Evolutionary conservation across 2,113 vertebrate genomes (phyloP).

Genomic region (Uropsilus gracilis): DNA sequence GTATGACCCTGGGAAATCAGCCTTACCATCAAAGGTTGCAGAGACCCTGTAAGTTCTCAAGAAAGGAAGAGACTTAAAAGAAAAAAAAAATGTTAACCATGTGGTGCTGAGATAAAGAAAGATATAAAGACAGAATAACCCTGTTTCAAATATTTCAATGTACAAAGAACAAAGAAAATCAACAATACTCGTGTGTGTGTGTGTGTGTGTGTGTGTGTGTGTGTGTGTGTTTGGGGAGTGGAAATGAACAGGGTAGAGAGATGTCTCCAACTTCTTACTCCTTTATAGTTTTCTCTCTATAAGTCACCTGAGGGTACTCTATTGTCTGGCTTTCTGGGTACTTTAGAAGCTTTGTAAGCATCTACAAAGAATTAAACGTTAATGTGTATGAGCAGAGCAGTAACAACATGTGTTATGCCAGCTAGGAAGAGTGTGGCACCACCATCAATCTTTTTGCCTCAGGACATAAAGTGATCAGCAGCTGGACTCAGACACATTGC

Average conservation of each 20-base stretch:
- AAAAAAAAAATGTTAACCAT: not conserved
- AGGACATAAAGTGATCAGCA: conserved; percentile 43
- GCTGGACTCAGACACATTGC: conserved; percentile 35
- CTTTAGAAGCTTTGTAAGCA: conserved; percentile 9
- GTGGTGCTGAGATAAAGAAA: not conserved
- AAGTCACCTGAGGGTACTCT: not conserved
- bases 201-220: not conserved
- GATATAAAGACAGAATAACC: not conserved
- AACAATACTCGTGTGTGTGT: not conserved
- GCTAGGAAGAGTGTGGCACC: not conserved
- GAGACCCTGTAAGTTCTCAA: not conserved
- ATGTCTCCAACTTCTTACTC: conserved; percentile 10
- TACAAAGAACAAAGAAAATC: conserved; percentile 18
- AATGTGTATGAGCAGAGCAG: conserved; percentile 24
- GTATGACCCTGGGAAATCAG: not conserved
- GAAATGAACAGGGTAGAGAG: not conserved
- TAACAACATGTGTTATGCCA: conserved; percentile 39
- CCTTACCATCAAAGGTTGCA: not conserved
- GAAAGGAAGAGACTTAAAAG: not conserved
- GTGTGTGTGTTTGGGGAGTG: not conserved
- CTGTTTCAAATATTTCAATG: not conserved
- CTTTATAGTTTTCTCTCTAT: conserved; percentile 10
- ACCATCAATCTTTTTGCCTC: conserved; percentile 50
- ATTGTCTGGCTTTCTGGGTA: not conserved
- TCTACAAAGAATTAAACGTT: conserved; percentile 50